phyloP scores from a whole-genome alignment of 1,140 invertebrate genomes.

The Helicoverpa armigera region DNA sequence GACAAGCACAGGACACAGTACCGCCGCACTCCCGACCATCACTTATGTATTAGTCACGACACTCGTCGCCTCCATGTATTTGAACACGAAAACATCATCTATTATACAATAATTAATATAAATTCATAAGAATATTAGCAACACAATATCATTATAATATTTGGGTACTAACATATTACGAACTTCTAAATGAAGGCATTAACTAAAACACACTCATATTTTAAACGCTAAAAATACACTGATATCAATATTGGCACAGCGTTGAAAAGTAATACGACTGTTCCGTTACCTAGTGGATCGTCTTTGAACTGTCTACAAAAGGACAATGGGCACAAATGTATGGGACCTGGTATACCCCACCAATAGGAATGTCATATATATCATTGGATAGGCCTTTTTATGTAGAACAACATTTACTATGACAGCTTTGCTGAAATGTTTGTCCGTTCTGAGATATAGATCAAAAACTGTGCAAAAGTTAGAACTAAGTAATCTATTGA shows the following conservation, averaged over 20 bases:
- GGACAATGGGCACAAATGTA: too few species aligned
- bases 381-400: too few species aligned
- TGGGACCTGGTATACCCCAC: too few species aligned
- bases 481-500: too few species aligned
- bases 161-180: slow-evolving; percentile 63
- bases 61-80: slow-evolving; percentile 35
- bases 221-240: slow-evolving; percentile 44
- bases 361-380: too few species aligned
- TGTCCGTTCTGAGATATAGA: too few species aligned
- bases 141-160: slow-evolving; percentile 74
- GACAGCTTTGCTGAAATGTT: too few species aligned
- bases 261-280: slow-evolving; percentile 44
- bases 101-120: slow-evolving; percentile 58
- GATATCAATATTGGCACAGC: slow-evolving; percentile 50
- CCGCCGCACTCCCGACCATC: slow-evolving; percentile 22
- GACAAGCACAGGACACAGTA: slow-evolving; percentile 46
- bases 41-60: slow-evolving; percentile 40
- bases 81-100: slow-evolving; percentile 63
- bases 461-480: too few species aligned
- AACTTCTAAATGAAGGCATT: slow-evolving; percentile 56
- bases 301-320: slow-evolving; percentile 30
- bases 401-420: too few species aligned
- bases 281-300: neutral
- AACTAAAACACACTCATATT: slow-evolving; percentile 52
- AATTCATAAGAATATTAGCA: slow-evolving; percentile 71